These are phyloP conservation scores for Exocentrus adspersus DNA, from an alignment of 2,888 invertebrate species.

Conservation along the genomic window DNA sequence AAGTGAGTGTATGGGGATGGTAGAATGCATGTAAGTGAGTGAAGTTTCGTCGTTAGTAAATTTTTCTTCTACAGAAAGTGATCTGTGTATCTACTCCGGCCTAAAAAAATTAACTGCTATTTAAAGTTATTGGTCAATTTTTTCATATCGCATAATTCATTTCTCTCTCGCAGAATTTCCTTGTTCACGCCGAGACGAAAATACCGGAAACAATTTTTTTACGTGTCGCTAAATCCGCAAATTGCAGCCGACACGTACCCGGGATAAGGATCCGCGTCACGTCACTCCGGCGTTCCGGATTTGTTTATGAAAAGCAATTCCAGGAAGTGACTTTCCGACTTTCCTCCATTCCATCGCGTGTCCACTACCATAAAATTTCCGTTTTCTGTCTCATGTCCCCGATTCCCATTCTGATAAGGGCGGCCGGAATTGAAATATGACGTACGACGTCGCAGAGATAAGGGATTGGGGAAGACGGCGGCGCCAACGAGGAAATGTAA, in stretches of 20 bases:
- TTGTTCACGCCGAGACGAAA: too few species aligned
- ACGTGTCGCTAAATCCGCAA: background rate
- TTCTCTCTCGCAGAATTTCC: too few species aligned
- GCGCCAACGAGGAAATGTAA: too few species aligned
- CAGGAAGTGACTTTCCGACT: slow-evolving; percentile 36
- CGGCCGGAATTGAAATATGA: slow-evolving; percentile 42
- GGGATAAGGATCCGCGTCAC: background rate
- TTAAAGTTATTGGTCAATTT: too few species aligned
- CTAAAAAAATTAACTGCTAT: too few species aligned
- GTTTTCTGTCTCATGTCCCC: slow-evolving; percentile 23
- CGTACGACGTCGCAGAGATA: too few species aligned
- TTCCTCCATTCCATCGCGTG: slow-evolving; percentile 28
- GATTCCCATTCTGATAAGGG: slow-evolving; percentile 42
- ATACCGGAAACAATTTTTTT: background rate
- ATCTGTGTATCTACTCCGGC: too few species aligned
- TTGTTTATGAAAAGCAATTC: slow-evolving; percentile 31
- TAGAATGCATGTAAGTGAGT: background rate
- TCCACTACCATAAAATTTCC: slow-evolving; percentile 39
- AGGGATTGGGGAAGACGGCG: too few species aligned
- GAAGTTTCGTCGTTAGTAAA: too few species aligned
- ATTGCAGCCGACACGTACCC: background rate
- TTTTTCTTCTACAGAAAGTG: too few species aligned
- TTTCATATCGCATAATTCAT: too few species aligned
- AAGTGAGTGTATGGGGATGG: too few species aligned
- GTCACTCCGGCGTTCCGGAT: background rate